These are phyloP conservation scores for Cryptoprocta ferox DNA, from an alignment of 2,797 vertebrate genomes.

Conservation along the genomic window DNA sequence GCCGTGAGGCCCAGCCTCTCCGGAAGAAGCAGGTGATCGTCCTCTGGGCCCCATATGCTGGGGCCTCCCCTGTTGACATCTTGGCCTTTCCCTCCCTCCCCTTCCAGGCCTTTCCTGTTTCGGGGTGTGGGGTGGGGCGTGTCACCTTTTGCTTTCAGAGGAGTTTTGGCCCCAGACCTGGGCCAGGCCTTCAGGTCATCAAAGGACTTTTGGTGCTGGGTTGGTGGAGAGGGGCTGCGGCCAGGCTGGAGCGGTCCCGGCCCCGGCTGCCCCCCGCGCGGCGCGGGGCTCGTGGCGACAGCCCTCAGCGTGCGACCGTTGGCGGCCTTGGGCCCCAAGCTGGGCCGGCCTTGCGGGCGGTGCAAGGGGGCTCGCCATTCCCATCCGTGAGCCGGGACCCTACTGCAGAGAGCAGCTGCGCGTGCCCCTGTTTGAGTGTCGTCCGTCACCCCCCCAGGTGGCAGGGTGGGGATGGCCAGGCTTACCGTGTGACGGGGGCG, in stretches of 20 bases:
- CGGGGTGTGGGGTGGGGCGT: not conserved
- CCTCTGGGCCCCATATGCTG: rapidly evolving
- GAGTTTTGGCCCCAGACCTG: not conserved
- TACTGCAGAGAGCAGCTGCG: too few relatives aligned
- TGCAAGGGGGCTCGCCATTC: too few relatives aligned
- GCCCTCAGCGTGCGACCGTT: not conserved
- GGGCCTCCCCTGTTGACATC: too few relatives aligned
- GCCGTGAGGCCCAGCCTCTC: rapidly evolving
- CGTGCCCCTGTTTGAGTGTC: too few relatives aligned
- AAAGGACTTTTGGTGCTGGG: not conserved
- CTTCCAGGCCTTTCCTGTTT: not conserved
- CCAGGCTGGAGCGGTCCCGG: not conserved
- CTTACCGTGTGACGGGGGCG: rapidly evolving
- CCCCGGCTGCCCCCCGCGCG: rapidly evolving
- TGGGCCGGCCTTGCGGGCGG: rapidly evolving
- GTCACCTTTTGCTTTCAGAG: not conserved
- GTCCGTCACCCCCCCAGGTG: rapidly evolving
- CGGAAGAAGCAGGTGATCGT: rapidly evolving
- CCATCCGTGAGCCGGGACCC: too few relatives aligned
- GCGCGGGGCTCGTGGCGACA: not conserved
- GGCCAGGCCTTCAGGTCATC: not conserved
- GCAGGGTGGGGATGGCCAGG: rapidly evolving
- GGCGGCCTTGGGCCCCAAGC: not conserved
- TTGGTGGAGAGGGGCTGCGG: not conserved
- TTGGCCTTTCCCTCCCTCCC: too few relatives aligned